Evolutionary conservation across 1,140 invertebrate genomes (phyloP).

Genomic region (Apis dorsata): DNA sequence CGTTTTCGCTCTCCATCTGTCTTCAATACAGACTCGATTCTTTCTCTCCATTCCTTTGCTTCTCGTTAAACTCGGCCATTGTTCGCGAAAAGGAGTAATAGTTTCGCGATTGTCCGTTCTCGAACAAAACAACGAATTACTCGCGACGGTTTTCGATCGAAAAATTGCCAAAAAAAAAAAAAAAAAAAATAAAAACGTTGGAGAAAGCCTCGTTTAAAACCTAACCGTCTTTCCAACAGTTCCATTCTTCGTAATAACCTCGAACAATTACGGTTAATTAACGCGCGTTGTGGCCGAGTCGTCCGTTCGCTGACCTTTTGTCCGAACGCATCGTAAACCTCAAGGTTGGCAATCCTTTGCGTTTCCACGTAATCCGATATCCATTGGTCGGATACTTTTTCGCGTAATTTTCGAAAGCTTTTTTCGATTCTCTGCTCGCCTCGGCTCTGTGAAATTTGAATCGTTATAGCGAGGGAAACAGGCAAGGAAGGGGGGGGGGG

Average conservation of each 20-base stretch:
- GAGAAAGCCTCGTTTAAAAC: not conserved
- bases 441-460: not conserved
- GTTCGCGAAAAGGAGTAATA: not conserved
- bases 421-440: not conserved
- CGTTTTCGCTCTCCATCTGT: slow-evolving; percentile 23
- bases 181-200: no score
- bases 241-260: slow-evolving; percentile 9
- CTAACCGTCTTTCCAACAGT: not conserved
- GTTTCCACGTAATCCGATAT: not conserved
- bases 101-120: not conserved
- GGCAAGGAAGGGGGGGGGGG: no score
- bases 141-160: not conserved
- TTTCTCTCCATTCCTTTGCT: not conserved
- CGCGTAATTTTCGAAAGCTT: not conserved
- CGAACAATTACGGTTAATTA: slow-evolving; percentile 54
- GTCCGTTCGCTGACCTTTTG: slow-evolving; percentile 37
- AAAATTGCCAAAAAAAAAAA: no score
- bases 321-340: not conserved
- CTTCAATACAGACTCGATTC: not conserved
- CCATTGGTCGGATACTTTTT: no score
- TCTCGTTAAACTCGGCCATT: not conserved
- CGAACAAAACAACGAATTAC: not conserved
- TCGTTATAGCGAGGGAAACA: not conserved
- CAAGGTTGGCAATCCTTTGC: not conserved
- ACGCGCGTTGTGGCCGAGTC: slow-evolving; percentile 30